Percentiles rank a stretch among this genome's conserved stretches.
Conservation (phyloP, 2,797 vertebrate genomes). For the Chloroceryle inda region DNA sequence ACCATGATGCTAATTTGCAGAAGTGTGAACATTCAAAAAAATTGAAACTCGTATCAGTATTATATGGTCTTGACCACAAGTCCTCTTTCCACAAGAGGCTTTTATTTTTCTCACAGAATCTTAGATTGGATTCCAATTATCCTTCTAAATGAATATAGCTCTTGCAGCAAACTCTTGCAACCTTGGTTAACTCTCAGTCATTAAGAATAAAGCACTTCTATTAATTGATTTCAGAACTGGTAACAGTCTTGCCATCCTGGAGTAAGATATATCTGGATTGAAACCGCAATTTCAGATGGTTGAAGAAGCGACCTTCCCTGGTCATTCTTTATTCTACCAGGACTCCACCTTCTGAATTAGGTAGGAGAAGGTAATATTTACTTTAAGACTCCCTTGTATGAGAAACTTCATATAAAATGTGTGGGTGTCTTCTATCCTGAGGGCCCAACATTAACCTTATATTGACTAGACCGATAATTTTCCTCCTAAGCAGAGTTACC, state of each 20-base stretch:
- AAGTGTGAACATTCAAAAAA: neutral
- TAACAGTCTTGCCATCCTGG: neutral
- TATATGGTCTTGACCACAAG: neutral
- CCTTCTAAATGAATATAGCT: conserved; percentile 21
- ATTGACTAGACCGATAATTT: neutral
- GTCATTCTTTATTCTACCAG: neutral
- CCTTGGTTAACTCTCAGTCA: conserved; percentile 15
- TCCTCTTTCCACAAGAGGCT: neutral
- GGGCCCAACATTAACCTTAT: neutral
- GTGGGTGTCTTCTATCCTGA: neutral
- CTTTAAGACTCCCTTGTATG: neutral
- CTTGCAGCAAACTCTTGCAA: neutral
- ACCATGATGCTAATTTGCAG: neutral
- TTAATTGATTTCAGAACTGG: conserved; percentile 39
- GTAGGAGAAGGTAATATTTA: neutral
- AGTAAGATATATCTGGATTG: neutral
- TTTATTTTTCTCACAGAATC: conserved; percentile 25
- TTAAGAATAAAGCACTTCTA: conserved; percentile 8
- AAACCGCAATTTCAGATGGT: neutral
- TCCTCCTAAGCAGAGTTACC: neutral
- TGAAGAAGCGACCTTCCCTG: neutral
- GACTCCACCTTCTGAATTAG: neutral
- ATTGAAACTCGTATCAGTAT: neutral
- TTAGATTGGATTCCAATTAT: conserved; percentile 15
- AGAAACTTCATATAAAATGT: neutral